These are phyloP conservation scores for Molorchus minor DNA, from an alignment of 2,888 invertebrate species.

Conservation along the genomic window DNA sequence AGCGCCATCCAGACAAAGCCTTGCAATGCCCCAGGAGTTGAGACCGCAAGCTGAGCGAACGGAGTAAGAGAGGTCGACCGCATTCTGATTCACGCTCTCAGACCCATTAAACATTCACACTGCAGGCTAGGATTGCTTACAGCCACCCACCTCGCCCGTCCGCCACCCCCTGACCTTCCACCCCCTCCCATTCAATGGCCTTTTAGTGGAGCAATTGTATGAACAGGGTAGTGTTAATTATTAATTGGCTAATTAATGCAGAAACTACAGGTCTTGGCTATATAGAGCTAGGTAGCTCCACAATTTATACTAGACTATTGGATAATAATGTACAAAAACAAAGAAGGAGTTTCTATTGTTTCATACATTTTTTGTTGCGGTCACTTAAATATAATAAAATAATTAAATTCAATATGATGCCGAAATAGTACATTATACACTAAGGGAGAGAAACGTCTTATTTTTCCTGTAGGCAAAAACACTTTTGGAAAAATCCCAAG, in stretches of 20 bases:
- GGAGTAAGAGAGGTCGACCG: conserved; percentile 57
- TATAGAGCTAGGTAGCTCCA: too few relatives aligned
- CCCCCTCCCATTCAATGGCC: conserved; percentile 12
- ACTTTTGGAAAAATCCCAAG: too few relatives aligned
- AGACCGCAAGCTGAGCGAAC: conserved; percentile 59
- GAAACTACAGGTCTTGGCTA: not conserved
- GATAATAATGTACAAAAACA: too few relatives aligned
- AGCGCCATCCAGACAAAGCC: conserved; percentile 19
- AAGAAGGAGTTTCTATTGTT: too few relatives aligned
- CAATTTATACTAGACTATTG: too few relatives aligned
- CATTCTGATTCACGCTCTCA: conserved; percentile 59
- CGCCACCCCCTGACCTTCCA: conserved; percentile 16
- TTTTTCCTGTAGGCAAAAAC: too few relatives aligned
- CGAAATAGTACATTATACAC: too few relatives aligned
- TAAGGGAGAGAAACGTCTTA: too few relatives aligned
- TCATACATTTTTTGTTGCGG: too few relatives aligned
- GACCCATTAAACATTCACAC: conserved; percentile 63
- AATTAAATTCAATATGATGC: too few relatives aligned
- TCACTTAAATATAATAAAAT: too few relatives aligned
- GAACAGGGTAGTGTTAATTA: conserved; percentile 11
- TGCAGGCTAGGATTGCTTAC: conserved; percentile 59
- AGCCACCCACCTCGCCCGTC: conserved; percentile 39
- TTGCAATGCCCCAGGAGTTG: conserved; percentile 49
- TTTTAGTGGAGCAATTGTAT: conserved; percentile 9
- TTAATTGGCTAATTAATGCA: conserved; percentile 24